Conservation (phyloP, 2,797 vertebrate genomes). For the Sebastes minor region DNA sequence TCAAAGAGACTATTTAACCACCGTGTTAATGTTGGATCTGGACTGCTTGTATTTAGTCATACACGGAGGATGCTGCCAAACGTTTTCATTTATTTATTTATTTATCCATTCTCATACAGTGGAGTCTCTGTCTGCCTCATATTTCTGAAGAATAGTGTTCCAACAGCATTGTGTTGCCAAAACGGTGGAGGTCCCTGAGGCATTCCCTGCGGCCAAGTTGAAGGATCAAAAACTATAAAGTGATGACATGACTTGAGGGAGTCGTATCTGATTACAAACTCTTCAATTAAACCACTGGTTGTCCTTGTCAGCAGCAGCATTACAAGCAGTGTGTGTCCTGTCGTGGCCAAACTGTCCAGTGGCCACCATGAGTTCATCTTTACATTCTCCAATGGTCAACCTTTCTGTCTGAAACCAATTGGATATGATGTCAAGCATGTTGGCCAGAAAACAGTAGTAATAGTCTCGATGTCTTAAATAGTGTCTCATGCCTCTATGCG, state of each 20-base stretch:
- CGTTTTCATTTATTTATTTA: not conserved
- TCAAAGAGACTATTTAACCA: not conserved
- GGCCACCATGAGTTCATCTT: not conserved
- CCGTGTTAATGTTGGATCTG: not conserved
- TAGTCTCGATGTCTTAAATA: not conserved
- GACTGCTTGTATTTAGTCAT: not conserved
- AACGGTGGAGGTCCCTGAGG: not conserved
- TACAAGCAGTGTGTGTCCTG: not conserved
- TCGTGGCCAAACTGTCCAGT: not conserved
- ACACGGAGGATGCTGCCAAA: not conserved
- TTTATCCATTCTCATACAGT: not conserved
- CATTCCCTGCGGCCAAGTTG: not conserved
- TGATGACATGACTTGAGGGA: slow-evolving; percentile 70
- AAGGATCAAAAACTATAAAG: not conserved
- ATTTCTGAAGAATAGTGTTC: not conserved
- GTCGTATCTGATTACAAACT: not conserved
- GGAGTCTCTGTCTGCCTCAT: not conserved
- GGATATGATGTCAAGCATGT: not conserved
- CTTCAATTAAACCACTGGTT: not conserved
- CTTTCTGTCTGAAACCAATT: not conserved
- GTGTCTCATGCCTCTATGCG: not conserved
- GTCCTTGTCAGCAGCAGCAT: not conserved
- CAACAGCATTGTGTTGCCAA: not conserved
- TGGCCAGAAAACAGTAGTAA: not conserved
- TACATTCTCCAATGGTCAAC: not conserved